A percentile compares a stretch with the other conserved stretches of the same genome.
Evolutionary conservation across 2,113 vertebrate species (phyloP).

Genomic region (Phainopepla nitens): DNA sequence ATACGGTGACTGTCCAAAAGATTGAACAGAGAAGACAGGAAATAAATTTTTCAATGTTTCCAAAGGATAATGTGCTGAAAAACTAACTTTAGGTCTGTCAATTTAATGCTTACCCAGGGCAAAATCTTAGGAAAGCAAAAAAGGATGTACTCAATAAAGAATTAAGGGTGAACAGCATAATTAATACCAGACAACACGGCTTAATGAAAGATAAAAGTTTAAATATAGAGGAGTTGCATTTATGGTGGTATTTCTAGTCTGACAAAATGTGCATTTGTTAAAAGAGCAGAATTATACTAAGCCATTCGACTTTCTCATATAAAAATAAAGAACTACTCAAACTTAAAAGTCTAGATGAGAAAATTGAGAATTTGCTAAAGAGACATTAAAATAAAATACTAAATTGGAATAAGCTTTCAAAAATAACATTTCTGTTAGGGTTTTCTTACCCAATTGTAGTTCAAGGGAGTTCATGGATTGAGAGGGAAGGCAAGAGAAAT

Average conservation of each 20-base stretch:
- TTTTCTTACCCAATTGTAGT: background rate
- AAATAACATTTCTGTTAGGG: background rate
- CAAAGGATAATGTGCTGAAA: background rate
- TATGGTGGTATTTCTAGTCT: background rate
- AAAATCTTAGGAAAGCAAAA: background rate
- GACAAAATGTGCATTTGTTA: background rate
- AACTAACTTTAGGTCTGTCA: background rate
- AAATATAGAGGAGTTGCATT: background rate
- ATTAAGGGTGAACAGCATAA: background rate
- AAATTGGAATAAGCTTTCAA: background rate
- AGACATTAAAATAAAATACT: background rate
- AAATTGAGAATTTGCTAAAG: background rate
- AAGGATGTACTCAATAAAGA: background rate
- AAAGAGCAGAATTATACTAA: background rate
- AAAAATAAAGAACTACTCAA: background rate
- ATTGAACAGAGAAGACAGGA: conserved; percentile 22
- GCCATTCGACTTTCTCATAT: background rate
- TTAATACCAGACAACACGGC: background rate
- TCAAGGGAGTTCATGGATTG: background rate
- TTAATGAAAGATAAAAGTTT: background rate
- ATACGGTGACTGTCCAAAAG: background rate
- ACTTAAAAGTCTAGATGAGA: background rate
- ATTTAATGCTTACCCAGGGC: background rate
- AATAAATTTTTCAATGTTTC: conserved; percentile 26
- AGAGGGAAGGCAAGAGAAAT: background rate